Base-by-base conservation (phyloP, 2,113 vertebrate species). In the Salvelinus namaycush region DNA sequence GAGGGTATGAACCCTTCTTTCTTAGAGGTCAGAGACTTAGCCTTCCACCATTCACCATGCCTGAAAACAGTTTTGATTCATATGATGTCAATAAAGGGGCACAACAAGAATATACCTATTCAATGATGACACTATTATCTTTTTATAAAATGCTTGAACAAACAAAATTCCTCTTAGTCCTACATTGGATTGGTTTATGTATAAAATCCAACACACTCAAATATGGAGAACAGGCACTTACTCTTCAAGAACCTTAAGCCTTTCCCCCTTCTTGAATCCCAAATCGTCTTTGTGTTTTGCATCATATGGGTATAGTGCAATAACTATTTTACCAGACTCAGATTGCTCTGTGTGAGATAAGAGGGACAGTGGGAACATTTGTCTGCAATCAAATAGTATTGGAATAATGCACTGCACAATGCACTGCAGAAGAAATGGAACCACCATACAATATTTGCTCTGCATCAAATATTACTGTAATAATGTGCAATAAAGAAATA, bases 1-100 rank as follows among this genome's bases (percentile, higher is more conserved):
- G 95, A 97, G 0, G 97, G 97, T 79, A 99, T 97, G 92, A 95
- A 98, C n/a, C 97, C 97, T 89, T 97, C 96, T 83, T 92, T 97
- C 84, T 88, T 93, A 0, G 94, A 95, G 0, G 65, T 85, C 64
- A 98, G 83, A 51, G 97, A 98, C 79, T 89, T 95, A 1, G 96
- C 97, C 84, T 92, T 97, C 96, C 97, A 98, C 97, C 97, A 99
- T 77, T 99, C 97, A 31, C 97, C 96, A 0, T 92, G 91, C 76
- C 97, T 99, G 90, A 65, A 90, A 89, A 24, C 69, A 69, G 39
- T 39, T 70, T 29, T 14, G 48, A 75, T 16, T 16, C 22, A 34
- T 20, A 68, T 31, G 66, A 34, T 16, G 39, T 11, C 39, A 44
- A 44, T 44, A 9, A 44, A 44, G 39, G 39, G 39, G 9, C 39